phyloP scores from a whole-genome alignment of 2,888 invertebrate genomes.

The Helleia helle region DNA sequence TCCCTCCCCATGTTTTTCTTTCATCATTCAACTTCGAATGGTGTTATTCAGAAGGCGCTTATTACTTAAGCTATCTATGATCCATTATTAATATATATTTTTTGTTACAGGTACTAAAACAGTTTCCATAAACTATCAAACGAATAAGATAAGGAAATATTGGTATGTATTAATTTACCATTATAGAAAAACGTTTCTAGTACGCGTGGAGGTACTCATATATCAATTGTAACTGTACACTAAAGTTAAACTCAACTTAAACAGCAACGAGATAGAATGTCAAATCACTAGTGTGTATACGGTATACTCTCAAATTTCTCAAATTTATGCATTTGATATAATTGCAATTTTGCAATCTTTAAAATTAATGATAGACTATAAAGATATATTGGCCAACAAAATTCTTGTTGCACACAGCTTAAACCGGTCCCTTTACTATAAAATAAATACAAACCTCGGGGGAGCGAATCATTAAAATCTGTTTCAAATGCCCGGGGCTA shows the following conservation, averaged over 20 bases:
- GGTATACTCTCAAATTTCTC: too few relatives aligned
- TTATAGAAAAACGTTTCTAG: too few relatives aligned
- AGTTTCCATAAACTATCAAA: background rate
- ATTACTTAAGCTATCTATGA: constrained; percentile 21
- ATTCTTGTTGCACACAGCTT: constrained; percentile 28
- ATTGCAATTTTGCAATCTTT: too few relatives aligned
- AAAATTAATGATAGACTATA: background rate
- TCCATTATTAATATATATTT: constrained; percentile 13
- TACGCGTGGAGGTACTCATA: too few relatives aligned
- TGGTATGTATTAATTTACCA: background rate
- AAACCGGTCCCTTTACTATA: constrained; percentile 42
- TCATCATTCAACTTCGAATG: constrained; percentile 62
- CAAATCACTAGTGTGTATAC: too few relatives aligned
- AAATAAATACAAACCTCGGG: constrained; percentile 46
- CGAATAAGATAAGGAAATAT: background rate
- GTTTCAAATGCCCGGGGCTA: constrained; percentile 50
- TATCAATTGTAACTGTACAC: too few relatives aligned
- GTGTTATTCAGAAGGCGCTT: constrained; percentile 45
- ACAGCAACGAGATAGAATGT: too few relatives aligned
- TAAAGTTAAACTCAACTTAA: too few relatives aligned
- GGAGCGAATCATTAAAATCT: constrained; percentile 58
- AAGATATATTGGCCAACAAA: constrained; percentile 26
- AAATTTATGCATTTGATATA: too few relatives aligned
- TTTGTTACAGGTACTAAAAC: constrained; percentile 42
- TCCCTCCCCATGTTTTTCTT: constrained; percentile 69